Evolutionary conservation across 1,140 invertebrate species (phyloP).

Genomic region (Drosophila tristis): DNA sequence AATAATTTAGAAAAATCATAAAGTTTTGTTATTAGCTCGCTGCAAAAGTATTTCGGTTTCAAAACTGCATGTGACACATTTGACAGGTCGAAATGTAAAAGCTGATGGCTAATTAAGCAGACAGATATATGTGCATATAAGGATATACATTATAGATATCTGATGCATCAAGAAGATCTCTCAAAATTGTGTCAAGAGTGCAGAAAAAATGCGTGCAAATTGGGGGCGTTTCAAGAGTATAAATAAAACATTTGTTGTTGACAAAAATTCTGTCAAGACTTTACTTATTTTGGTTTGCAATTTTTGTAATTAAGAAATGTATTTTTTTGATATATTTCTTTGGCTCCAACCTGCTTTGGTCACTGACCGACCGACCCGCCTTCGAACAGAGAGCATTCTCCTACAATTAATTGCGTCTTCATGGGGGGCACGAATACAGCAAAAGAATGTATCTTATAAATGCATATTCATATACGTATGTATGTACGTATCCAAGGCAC

Average conservation of each 20-base stretch:
- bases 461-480: conserved; percentile 8
- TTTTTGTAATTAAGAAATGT: not conserved
- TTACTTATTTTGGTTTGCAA: conserved; percentile 4
- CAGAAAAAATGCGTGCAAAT: conserved; percentile 1
- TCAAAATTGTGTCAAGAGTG: conserved; percentile 17
- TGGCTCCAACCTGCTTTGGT: conserved; percentile 11
- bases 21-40: conserved; percentile 4
- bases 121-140: not conserved
- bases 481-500: not conserved
- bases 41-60: conserved; percentile 2
- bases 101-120: conserved; percentile 24
- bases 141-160: conserved; percentile 3
- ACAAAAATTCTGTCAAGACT: conserved; percentile 43
- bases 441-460: conserved; percentile 9
- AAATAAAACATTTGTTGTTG: conserved; percentile 26
- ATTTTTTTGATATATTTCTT: not conserved
- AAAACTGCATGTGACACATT: conserved; percentile 1
- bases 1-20: not conserved
- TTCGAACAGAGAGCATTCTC: conserved; percentile 19
- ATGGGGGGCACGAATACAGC: not conserved
- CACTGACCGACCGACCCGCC: conserved; percentile 21
- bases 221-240: conserved; percentile 31
- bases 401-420: conserved; percentile 21
- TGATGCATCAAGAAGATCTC: not conserved
- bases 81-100: conserved; percentile 29